A percentile compares a stretch with the other conserved stretches of the same genome.
Conservation (phyloP, 2,797 vertebrate genomes). For the Bradypodion pumilum region DNA sequence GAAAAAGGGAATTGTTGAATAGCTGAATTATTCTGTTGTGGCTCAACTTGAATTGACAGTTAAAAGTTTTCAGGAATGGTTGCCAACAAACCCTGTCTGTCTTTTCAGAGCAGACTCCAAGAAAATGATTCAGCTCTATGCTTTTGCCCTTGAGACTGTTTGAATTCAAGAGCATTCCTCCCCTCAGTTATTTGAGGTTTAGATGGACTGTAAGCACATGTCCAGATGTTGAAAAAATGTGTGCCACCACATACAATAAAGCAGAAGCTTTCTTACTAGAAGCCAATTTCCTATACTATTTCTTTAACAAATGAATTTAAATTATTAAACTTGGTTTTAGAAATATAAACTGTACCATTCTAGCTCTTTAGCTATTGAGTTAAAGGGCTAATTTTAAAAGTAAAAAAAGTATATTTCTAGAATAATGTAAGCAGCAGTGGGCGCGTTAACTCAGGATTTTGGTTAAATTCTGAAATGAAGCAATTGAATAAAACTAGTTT, state of each 20-base stretch:
- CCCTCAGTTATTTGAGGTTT: conserved; percentile 64
- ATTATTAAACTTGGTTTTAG: conserved; percentile 25
- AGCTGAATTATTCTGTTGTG: conserved; percentile 61
- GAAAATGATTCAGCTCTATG: conserved; percentile 72
- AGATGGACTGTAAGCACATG: conserved; percentile 66
- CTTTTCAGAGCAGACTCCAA: conserved; percentile 65
- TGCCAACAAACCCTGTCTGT: conserved; percentile 66
- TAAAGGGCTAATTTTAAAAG: background rate
- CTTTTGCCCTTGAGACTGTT: conserved; percentile 66
- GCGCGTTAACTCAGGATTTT: conserved; percentile 19
- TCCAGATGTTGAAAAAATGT: conserved; percentile 64
- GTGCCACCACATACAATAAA: conserved; percentile 47
- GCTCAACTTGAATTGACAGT: conserved; percentile 56
- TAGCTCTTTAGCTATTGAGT: background rate
- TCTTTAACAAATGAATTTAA: conserved; percentile 6
- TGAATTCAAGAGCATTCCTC: conserved; percentile 62
- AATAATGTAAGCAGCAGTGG: conserved; percentile 53
- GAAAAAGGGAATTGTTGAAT: conserved; percentile 61
- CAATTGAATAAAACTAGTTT: conserved; percentile 22
- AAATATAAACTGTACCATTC: conserved; percentile 44
- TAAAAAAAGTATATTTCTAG: background rate
- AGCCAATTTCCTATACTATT: conserved; percentile 29
- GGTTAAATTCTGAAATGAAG: conserved; percentile 35
- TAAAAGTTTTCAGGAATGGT: conserved; percentile 57
- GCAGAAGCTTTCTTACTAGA: conserved; percentile 19